Percentiles rank a stretch among this genome's conserved stretches.
Evolutionary conservation across 2,888 invertebrate genomes (phyloP).

Genomic region (Crematogaster levior): DNA sequence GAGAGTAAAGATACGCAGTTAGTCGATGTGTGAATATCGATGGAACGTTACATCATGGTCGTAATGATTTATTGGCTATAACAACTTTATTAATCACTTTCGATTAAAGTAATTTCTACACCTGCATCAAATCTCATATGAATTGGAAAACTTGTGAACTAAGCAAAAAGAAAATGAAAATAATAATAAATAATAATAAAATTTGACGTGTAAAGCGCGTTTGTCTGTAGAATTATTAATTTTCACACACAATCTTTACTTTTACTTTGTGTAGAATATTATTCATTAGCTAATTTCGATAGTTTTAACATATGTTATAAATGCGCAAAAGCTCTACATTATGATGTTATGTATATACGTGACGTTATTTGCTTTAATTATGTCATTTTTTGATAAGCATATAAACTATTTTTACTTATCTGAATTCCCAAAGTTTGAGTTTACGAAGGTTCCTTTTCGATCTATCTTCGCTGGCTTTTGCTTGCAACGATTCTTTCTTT

Average conservation of each 20-base stretch:
- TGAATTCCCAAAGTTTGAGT: not conserved
- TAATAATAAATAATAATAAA: not conserved
- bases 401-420: not conserved
- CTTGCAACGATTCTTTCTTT: slow-evolving; percentile 3
- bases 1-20: not conserved
- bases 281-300: not conserved
- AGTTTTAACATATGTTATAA: not conserved
- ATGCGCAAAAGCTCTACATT: not conserved
- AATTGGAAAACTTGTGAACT: not conserved
- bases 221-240: not conserved
- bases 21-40: slow-evolving; percentile 13
- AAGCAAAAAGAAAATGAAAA: no score
- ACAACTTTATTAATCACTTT: slow-evolving; percentile 7
- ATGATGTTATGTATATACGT: not conserved
- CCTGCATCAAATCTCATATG: not conserved
- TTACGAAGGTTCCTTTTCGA: not conserved
- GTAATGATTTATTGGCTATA: slow-evolving; percentile 7
- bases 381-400: not conserved
- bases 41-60: not conserved
- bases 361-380: not conserved
- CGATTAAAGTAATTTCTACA: slow-evolving; percentile 11
- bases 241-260: not conserved
- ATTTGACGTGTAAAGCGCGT: not conserved
- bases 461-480: not conserved
- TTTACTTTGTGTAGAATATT: not conserved